Percentiles rank a stretch among this genome's conserved stretches.
Conservation (phyloP, 2,113 vertebrate genomes). For the Mus spicilegus region DNA sequence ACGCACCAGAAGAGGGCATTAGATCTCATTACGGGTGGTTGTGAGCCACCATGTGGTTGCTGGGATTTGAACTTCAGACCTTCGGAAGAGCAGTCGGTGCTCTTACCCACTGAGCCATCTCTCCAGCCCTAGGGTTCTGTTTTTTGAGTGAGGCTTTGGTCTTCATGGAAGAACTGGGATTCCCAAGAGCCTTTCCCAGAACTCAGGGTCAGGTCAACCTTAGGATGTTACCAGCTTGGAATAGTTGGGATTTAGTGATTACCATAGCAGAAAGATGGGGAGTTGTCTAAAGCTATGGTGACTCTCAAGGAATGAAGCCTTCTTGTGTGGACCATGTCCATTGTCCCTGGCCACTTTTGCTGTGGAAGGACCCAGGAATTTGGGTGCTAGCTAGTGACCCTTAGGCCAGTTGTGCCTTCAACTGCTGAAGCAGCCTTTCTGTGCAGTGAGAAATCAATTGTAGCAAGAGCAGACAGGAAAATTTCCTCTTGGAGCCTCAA, state of each 20-base stretch:
- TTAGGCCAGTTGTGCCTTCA: neutral
- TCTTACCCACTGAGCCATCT: too few relatives aligned
- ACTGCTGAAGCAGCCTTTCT: neutral
- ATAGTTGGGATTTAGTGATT: fast-evolving
- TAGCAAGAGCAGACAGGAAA: constrained; percentile 48
- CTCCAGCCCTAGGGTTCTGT: too few relatives aligned
- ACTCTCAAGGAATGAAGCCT: too few relatives aligned
- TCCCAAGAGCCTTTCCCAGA: fast-evolving
- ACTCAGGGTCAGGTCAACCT: neutral
- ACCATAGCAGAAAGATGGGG: fast-evolving
- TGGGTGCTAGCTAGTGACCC: neutral
- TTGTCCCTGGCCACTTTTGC: fast-evolving
- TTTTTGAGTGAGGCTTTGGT: neutral
- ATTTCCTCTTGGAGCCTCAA: constrained; percentile 68
- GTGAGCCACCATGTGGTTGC: too few relatives aligned
- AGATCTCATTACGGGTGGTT: too few relatives aligned
- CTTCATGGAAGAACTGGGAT: neutral
- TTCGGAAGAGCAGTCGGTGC: too few relatives aligned
- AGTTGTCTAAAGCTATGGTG: neutral
- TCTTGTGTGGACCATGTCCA: fast-evolving
- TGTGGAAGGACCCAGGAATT: neutral
- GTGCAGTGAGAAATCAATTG: constrained; percentile 8
- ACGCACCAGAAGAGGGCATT: too few relatives aligned
- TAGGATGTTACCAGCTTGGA: neutral
- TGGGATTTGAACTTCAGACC: too few relatives aligned